Conservation (phyloP, 2,888 invertebrate genomes). For the Drosophila setosimentum region DNA sequence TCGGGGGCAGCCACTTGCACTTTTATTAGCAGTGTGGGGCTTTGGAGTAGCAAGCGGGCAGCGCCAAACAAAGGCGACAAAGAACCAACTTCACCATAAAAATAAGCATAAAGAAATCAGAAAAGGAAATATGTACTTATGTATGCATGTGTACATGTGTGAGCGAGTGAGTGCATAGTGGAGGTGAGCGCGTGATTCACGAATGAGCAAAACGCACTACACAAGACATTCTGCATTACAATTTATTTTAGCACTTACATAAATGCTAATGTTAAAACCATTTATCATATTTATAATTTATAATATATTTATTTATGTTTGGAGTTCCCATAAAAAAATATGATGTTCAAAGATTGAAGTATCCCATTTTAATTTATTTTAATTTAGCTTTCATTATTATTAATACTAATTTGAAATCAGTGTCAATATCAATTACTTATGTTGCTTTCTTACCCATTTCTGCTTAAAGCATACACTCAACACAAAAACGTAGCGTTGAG, state of each 20-base stretch:
- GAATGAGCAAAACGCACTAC: not conserved
- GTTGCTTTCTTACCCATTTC: not conserved
- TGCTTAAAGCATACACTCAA: not conserved
- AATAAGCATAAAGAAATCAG: conserved; percentile 44
- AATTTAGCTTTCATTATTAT: not conserved
- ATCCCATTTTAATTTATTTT: not conserved
- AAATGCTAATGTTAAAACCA: too few species aligned
- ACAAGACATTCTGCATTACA: not conserved
- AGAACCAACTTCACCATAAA: conserved; percentile 67
- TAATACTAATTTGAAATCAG: not conserved
- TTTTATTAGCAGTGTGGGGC: conserved; percentile 60
- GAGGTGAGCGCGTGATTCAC: not conserved
- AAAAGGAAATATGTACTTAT: conserved; percentile 38
- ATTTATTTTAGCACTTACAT: not conserved
- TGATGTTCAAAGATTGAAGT: not conserved
- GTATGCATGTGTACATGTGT: not conserved
- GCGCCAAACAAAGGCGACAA: conserved; percentile 63
- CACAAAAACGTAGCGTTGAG: not conserved
- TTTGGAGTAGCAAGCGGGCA: conserved; percentile 31
- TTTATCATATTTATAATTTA: not conserved
- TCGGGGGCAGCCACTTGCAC: conserved; percentile 65
- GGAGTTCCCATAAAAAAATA: not conserved
- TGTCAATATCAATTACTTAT: not conserved
- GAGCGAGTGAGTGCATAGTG: not conserved
- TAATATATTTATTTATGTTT: not conserved